Evolutionary conservation across 1,140 invertebrate genomes (phyloP).

Genomic region (Oncopeltus fasciatus): DNA sequence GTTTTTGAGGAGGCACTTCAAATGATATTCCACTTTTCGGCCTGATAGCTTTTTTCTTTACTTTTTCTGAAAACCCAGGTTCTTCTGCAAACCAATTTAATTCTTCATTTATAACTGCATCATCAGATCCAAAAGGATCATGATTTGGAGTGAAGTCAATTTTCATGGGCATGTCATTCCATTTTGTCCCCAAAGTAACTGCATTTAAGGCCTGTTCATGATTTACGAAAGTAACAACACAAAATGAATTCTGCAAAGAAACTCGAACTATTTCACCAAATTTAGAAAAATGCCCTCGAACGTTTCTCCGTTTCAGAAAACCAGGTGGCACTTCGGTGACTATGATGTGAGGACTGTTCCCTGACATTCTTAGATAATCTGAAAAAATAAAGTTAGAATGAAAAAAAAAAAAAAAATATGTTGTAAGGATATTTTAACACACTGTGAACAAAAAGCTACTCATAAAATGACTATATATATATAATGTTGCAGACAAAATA

Average conservation of each 20-base stretch:
- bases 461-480: no score
- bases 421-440: background rate
- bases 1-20: background rate
- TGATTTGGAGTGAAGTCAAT: background rate
- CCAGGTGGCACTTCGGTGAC: background rate
- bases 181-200: background rate
- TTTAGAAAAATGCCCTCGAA: background rate
- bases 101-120: constrained; percentile 9
- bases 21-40: background rate
- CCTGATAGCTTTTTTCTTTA: background rate
- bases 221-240: background rate
- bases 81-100: constrained; percentile 17
- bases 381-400: background rate
- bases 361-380: background rate
- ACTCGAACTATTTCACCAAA: background rate
- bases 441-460: no score
- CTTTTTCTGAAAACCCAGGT: background rate
- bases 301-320: background rate
- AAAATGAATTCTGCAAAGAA: background rate
- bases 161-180: background rate
- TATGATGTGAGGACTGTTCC: background rate
- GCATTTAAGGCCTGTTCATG: background rate
- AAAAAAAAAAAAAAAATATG: background rate
- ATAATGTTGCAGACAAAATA: no score
- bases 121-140: background rate